phyloP scores from a whole-genome alignment of 2,797 vertebrate genomes.

The Pseudopleuronectes americanus region DNA sequence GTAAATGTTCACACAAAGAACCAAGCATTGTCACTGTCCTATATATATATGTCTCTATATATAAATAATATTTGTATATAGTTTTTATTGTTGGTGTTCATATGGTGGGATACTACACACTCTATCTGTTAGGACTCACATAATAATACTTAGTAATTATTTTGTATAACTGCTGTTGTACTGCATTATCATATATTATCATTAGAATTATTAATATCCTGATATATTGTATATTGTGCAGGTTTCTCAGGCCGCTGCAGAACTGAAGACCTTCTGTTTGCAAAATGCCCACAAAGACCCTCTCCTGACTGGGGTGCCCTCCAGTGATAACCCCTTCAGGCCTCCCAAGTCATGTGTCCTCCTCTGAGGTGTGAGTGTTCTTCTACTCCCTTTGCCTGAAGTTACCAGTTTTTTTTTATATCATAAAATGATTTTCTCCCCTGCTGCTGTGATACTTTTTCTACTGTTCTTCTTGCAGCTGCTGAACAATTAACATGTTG shows the following conservation, averaged over 20 bases:
- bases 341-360: constrained; percentile 84
- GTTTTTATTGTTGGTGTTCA: too few relatives aligned
- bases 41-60: too few relatives aligned
- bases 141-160: not conserved
- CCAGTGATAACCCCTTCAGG: constrained; percentile 85
- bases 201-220: not conserved
- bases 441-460: not conserved
- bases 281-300: constrained; percentile 86
- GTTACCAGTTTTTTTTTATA: not conserved
- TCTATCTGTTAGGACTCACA: not conserved
- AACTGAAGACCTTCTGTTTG: constrained; percentile 84
- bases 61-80: too few relatives aligned
- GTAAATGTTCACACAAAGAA: too few relatives aligned
- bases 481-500: constrained; percentile 27
- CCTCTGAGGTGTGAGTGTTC: constrained; percentile 70
- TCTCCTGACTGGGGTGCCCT: constrained; percentile 82
- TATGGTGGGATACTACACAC: too few relatives aligned
- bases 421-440: not conserved
- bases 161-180: not conserved
- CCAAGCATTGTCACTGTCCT: too few relatives aligned
- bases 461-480: not conserved
- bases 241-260: constrained; percentile 84
- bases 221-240: constrained; percentile 28
- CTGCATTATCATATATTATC: too few relatives aligned
- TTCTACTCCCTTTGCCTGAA: constrained; percentile 3